Evolutionary conservation across 2,113 vertebrate species (phyloP).

Genomic region (Pionites leucogaster): DNA sequence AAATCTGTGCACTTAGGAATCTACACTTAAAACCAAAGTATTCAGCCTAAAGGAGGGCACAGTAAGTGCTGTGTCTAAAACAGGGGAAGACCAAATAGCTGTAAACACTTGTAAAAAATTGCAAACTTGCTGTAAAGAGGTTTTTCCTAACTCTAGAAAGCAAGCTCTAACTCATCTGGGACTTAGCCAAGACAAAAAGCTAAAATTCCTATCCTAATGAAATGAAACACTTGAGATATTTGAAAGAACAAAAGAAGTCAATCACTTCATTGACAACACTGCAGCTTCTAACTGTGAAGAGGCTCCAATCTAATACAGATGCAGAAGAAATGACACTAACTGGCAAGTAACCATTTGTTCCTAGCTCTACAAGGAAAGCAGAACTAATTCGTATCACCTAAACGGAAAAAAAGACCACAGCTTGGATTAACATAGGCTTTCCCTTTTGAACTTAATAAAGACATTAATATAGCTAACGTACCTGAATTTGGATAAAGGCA

Average conservation of each 20-base stretch:
- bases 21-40: background rate
- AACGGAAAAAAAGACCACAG: background rate
- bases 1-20: background rate
- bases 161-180: background rate
- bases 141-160: background rate
- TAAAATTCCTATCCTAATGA: background rate
- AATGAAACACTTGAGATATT: background rate
- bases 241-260: background rate
- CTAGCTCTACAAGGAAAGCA: background rate
- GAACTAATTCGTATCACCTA: background rate
- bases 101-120: background rate
- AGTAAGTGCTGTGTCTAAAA: background rate
- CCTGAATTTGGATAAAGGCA: constrained; percentile 94
- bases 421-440: background rate
- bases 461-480: constrained; percentile 34
- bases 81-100: background rate
- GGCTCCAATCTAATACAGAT: background rate
- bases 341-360: background rate
- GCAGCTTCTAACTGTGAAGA: background rate
- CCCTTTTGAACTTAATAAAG: background rate
- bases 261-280: background rate
- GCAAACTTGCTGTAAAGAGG: background rate
- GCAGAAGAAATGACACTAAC: background rate
- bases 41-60: background rate
- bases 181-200: background rate